Base-by-base conservation (phyloP, 2,888 invertebrate species). In the Trissolcus brochymenae region DNA sequence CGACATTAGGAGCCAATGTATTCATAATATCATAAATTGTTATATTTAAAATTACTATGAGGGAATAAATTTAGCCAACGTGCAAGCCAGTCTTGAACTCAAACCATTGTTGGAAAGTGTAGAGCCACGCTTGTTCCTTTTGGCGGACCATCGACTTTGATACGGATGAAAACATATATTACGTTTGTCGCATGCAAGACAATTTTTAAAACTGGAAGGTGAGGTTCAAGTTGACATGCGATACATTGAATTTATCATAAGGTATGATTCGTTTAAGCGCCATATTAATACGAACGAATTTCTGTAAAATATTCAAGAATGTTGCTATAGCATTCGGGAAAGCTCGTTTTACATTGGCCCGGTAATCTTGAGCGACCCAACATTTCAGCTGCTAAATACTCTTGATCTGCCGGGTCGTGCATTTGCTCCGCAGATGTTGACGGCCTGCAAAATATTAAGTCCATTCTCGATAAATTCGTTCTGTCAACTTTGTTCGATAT, bases 281-380 rank as follows among this genome's bases (percentile, higher is more conserved):
- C 35, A 35, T 35, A 11, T 64, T 55, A 70, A 57, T 82, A 41
- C n/a, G 49, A 60, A 7, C 70, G 53, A 65, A 82, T 80, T 77
- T 85, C 84, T 16, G 85, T 87, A 60, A 88, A 85, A 81, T 87
- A 87, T 67, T 86, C 86, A 67, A 88, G 81, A 55, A 82, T 76
- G 78, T 83, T 82, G 55, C 71, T 79, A 43, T 78, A 19, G 76
- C 88, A 88, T 75, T 87, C 88, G 35, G 84, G 67, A 74, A 85
- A 86, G 57, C 83, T 74, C 66, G 62, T 74, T 74, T 76, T 76
- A 70, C 87, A 87, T 19, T 79, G 79, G 17, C 73, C 80, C 7
- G 76, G 71, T 77, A 80, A 79, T 66, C 73, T 80, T 71, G 75
- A 76, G 25, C 76, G 82, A 19, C 87, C 88, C 40, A 84, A 79